phyloP scores from a whole-genome alignment of 2,888 invertebrate species.

The Netelia fuscicornis region DNA sequence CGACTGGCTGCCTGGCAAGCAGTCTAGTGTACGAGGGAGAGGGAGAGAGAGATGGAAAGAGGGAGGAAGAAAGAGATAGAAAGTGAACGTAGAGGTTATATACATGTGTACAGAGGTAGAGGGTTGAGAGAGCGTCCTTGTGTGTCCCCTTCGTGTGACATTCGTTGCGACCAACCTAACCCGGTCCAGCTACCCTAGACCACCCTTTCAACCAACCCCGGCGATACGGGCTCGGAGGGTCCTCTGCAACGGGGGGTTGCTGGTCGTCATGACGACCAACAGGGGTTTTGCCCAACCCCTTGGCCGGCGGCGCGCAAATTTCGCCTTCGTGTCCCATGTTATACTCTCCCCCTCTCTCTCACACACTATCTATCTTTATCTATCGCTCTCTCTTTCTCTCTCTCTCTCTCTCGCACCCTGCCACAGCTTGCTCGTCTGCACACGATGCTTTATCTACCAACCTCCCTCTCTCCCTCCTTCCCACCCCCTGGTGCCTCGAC shows the following conservation, averaged over 20 bases:
- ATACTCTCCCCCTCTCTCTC: constrained; percentile 51
- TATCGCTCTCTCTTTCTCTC: constrained; percentile 13
- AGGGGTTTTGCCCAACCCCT: constrained; percentile 78
- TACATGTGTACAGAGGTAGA: constrained; percentile 15
- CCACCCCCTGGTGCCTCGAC: constrained; percentile 47
- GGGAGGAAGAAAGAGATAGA: constrained; percentile 36
- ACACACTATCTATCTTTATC: constrained; percentile 1
- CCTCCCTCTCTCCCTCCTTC: constrained; percentile 3
- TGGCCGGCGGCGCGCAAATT: constrained; percentile 70
- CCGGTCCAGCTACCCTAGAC: constrained; percentile 81
- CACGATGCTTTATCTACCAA: constrained; percentile 64
- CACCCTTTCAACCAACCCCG: constrained; percentile 83
- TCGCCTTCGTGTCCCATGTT: constrained; percentile 71
- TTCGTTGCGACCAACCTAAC: constrained; percentile 81
- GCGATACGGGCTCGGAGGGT: constrained; percentile 79
- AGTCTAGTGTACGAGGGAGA: constrained; percentile 53
- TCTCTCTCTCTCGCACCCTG: constrained; percentile 49
- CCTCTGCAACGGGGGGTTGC: constrained; percentile 80
- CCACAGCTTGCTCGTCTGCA: constrained; percentile 53
- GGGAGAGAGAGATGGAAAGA: constrained; percentile 17
- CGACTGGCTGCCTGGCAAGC: constrained; percentile 61
- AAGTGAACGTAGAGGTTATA: constrained; percentile 30
- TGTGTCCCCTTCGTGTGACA: constrained; percentile 83
- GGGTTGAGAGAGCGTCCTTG: constrained; percentile 75
- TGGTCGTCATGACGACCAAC: constrained; percentile 84